Conservation (phyloP, 2,888 invertebrate species). For the Ellobium chinense region DNA sequence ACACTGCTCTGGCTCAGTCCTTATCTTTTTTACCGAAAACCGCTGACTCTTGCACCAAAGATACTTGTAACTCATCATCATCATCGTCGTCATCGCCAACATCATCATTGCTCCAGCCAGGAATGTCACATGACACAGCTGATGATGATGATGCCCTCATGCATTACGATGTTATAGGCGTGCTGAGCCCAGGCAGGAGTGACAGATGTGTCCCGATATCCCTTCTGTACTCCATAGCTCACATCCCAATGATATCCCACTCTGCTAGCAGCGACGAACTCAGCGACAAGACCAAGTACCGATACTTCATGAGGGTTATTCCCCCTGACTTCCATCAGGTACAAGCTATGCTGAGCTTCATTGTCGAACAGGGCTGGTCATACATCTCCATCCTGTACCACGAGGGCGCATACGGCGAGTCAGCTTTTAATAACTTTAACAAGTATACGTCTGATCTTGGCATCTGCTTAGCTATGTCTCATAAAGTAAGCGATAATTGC, state of each 20-base stretch:
- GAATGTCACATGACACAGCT: no score
- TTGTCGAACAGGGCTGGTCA: constrained; percentile 83
- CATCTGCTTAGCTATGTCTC: constrained; percentile 58
- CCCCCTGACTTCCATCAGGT: constrained; percentile 65
- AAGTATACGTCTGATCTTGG: constrained; percentile 42
- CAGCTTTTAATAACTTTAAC: constrained; percentile 54
- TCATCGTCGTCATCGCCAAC: not conserved
- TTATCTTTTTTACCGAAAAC: constrained; percentile 58
- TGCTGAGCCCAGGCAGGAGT: constrained; percentile 59
- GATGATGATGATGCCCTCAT: not conserved
- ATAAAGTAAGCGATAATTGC: constrained; percentile 2
- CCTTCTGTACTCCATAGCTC: constrained; percentile 49
- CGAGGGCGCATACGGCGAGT: constrained; percentile 81
- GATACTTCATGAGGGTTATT: constrained; percentile 65
- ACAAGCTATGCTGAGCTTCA: constrained; percentile 56
- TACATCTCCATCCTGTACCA: constrained; percentile 88
- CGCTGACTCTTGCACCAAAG: not conserved
- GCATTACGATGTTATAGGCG: constrained; percentile 56
- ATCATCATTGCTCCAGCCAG: not conserved
- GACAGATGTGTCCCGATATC: constrained; percentile 58
- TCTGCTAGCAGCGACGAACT: constrained; percentile 59
- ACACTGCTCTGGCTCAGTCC: constrained; percentile 60
- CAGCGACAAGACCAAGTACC: constrained; percentile 58
- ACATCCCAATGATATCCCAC: constrained; percentile 52
- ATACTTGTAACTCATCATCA: constrained; percentile 16